Evolutionary conservation across 2,113 vertebrate genomes (phyloP).

Genomic region (Proteles cristata): DNA sequence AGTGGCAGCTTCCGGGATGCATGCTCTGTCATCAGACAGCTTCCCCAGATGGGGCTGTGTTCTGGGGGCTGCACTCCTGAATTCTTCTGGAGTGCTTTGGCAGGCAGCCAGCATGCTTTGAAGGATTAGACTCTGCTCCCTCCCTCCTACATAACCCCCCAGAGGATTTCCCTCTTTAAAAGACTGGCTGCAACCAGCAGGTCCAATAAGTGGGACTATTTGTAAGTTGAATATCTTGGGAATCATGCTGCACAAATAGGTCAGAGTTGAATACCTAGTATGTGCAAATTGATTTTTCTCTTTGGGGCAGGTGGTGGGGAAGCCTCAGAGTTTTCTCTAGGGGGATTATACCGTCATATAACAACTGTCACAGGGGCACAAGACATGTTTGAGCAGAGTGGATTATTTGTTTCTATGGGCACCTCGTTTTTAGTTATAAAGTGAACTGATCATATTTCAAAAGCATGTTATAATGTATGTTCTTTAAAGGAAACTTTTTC

Average conservation of each 20-base stretch:
- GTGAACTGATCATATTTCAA: slow-evolving; percentile 71
- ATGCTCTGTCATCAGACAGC: not conserved
- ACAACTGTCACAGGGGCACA: slow-evolving; percentile 55
- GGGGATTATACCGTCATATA: not conserved
- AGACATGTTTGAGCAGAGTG: slow-evolving; percentile 49
- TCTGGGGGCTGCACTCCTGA: slow-evolving; percentile 37
- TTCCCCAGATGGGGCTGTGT: slow-evolving; percentile 21
- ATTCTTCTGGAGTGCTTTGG: slow-evolving; percentile 59
- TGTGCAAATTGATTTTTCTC: slow-evolving; percentile 64
- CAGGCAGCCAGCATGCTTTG: slow-evolving; percentile 41
- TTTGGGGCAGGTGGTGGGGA: not conserved
- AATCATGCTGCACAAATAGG: slow-evolving; percentile 60
- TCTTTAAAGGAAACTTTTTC: slow-evolving; percentile 57
- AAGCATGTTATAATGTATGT: slow-evolving; percentile 55
- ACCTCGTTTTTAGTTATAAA: slow-evolving; percentile 66
- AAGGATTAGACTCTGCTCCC: slow-evolving; percentile 64
- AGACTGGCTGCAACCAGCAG: slow-evolving; percentile 59
- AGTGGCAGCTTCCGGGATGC: not conserved
- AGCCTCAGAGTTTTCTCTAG: not conserved
- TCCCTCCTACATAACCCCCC: slow-evolving; percentile 32
- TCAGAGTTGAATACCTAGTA: slow-evolving; percentile 53
- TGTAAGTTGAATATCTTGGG: slow-evolving; percentile 58
- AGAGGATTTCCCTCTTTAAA: slow-evolving; percentile 51
- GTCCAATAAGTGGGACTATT: slow-evolving; percentile 62
- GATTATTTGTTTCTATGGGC: slow-evolving; percentile 61